Evolutionary conservation across 2,888 invertebrate genomes (phyloP).

Genomic region (Drosophila recens): DNA sequence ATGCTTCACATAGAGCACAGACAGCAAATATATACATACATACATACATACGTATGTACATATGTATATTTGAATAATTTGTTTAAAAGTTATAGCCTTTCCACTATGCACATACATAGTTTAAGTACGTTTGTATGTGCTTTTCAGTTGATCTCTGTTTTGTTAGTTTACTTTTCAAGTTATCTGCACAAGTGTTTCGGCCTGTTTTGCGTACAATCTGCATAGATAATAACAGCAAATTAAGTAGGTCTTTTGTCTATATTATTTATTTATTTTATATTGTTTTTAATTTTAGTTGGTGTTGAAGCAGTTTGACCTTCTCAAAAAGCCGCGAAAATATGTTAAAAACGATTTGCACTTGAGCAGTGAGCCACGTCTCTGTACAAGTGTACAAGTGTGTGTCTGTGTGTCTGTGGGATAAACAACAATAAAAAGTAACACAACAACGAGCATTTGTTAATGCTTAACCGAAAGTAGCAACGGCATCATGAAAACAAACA

Average conservation of each 20-base stretch:
- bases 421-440: conserved; percentile 32
- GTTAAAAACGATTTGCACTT: conserved; percentile 67
- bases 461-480: conserved; percentile 35
- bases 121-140: background rate
- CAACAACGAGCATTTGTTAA: conserved; percentile 32
- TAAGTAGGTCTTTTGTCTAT: conserved; percentile 43
- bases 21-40: conserved; percentile 2
- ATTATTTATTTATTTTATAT: conserved; percentile 27
- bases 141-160: conserved; percentile 26
- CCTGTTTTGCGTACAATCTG: conserved; percentile 11
- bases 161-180: conserved; percentile 27
- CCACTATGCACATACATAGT: conserved; percentile 6
- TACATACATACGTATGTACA: background rate
- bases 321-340: conserved; percentile 63
- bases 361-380: conserved; percentile 48
- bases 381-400: conserved; percentile 12
- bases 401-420: conserved; percentile 16
- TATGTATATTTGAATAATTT: conserved; percentile 29
- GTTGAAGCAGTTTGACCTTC: conserved; percentile 67
- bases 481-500: conserved; percentile 34
- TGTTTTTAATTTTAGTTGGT: conserved; percentile 29
- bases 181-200: conserved; percentile 41
- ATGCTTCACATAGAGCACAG: conserved; percentile 38
- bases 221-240: conserved; percentile 14
- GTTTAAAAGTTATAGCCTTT: conserved; percentile 28